These are phyloP conservation scores for Oncopeltus fasciatus DNA, from an alignment of 1,140 invertebrate genomes.

Conservation along the genomic window DNA sequence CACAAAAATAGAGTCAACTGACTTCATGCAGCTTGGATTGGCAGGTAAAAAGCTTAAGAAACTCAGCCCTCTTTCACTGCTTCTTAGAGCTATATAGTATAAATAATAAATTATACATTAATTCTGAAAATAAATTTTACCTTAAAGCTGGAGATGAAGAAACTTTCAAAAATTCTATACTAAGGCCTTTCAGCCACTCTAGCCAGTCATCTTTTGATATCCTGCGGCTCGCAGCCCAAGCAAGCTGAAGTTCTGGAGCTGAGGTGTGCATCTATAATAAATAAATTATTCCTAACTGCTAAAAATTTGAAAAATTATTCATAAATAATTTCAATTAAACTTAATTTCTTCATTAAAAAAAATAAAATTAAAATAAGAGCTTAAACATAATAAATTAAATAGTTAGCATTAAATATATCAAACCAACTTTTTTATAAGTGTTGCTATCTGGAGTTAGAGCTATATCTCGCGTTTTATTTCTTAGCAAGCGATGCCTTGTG, in stretches of 20 bases:
- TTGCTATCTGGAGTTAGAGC: constrained; percentile 47
- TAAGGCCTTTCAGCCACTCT: constrained; percentile 84
- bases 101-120: no score
- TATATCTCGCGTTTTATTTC: constrained; percentile 42
- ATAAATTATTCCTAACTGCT: background rate
- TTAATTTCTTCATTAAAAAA: no score
- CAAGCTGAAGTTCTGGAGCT: constrained; percentile 66
- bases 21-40: background rate
- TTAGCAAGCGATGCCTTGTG: constrained; percentile 36
- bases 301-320: background rate
- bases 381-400: no score
- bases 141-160: constrained; percentile 82
- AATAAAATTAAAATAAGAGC: no score
- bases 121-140: constrained; percentile 3
- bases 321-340: background rate
- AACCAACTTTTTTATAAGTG: constrained; percentile 45
- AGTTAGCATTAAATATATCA: background rate
- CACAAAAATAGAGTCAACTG: background rate
- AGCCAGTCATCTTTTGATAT: constrained; percentile 98
- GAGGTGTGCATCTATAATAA: constrained; percentile 52
- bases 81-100: no score
- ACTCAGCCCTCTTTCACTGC: no score
- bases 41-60: no score
- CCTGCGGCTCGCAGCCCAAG: constrained; percentile 69
- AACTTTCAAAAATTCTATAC: constrained; percentile 86